Percentiles rank a stretch among this genome's conserved stretches.
These are phyloP conservation scores for Antennarius striatus DNA, from an alignment of 2,113 vertebrate genomes.

Conservation along the genomic window DNA sequence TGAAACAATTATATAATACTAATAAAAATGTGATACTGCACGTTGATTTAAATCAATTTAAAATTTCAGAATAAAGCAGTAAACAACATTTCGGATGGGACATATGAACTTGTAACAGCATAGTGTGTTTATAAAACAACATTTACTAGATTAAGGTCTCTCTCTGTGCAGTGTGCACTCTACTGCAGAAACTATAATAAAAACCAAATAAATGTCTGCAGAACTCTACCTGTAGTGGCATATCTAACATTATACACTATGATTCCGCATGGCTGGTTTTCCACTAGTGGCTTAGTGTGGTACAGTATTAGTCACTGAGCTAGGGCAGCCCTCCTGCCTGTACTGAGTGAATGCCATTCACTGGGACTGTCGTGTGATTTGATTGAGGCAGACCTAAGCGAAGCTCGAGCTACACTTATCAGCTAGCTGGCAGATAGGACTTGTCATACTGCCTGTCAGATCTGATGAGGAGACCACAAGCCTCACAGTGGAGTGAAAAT, in stretches of 20 bases:
- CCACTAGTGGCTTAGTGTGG: slow-evolving; percentile 38
- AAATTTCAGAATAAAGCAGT: not conserved
- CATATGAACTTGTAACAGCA: not conserved
- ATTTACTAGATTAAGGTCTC: not conserved
- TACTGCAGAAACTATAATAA: slow-evolving; percentile 17
- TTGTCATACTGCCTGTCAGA: slow-evolving; percentile 80
- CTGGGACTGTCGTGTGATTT: slow-evolving; percentile 71
- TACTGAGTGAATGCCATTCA: slow-evolving; percentile 52
- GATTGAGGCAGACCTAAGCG: slow-evolving; percentile 77
- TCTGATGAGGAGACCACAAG: slow-evolving; percentile 74
- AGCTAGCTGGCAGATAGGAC: slow-evolving; percentile 76
- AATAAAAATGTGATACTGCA: not conserved
- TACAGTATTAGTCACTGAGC: slow-evolving; percentile 54
- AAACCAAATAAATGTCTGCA: slow-evolving; percentile 20
- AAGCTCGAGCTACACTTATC: slow-evolving; percentile 75
- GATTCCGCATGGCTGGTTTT: slow-evolving; percentile 53
- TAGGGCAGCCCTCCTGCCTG: slow-evolving; percentile 41
- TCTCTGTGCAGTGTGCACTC: not conserved
- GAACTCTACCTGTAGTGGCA: slow-evolving; percentile 34
- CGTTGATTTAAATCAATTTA: not conserved
- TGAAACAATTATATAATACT: not conserved
- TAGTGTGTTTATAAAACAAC: not conserved
- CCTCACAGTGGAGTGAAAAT: slow-evolving; percentile 78
- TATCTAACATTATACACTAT: slow-evolving; percentile 35
- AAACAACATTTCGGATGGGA: not conserved